phyloP scores from a whole-genome alignment of 64 coral and sea anemone species.

The Acropora tenuis region DNA sequence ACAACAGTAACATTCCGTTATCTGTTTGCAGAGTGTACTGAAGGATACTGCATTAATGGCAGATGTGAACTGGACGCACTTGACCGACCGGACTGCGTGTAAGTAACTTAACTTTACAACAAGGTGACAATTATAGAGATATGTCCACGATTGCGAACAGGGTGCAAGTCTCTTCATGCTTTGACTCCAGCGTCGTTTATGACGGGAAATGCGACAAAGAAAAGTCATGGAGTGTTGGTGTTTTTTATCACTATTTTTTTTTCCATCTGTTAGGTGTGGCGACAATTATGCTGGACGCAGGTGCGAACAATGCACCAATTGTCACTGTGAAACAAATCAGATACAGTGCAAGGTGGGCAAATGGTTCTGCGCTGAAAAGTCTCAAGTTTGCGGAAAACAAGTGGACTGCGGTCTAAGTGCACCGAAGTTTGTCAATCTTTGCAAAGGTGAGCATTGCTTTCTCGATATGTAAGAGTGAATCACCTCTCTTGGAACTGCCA shows the following conservation, averaged over 20 bases:
- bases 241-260: neutral
- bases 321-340: conserved; percentile 24
- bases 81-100: conserved; percentile 75
- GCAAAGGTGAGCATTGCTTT: conserved; percentile 60
- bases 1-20: neutral
- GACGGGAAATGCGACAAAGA: too few relatives aligned
- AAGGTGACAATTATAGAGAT: too few relatives aligned
- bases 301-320: conserved; percentile 64
- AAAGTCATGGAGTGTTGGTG: too few relatives aligned
- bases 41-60: conserved; percentile 72
- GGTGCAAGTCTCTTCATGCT: too few relatives aligned
- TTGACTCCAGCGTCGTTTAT: too few relatives aligned
- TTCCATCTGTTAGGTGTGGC: conserved; percentile 13
- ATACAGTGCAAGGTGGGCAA: conserved; percentile 55
- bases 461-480: neutral
- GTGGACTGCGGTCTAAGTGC: conserved; percentile 63
- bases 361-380: conserved; percentile 62
- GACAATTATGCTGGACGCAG: conserved; percentile 56
- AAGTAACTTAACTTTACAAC: conserved; percentile 31
- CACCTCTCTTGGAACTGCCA: neutral
- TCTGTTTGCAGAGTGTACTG: conserved; percentile 56
- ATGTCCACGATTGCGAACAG: too few relatives aligned
- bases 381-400: conserved; percentile 14
- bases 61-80: conserved; percentile 61
- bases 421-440: conserved; percentile 45